Evolutionary conservation across 92 coral and sea anemone genomes (phyloP), one percentile per base, ranked within the genome.

Genomic region (Meandrina meandrites): DNA sequence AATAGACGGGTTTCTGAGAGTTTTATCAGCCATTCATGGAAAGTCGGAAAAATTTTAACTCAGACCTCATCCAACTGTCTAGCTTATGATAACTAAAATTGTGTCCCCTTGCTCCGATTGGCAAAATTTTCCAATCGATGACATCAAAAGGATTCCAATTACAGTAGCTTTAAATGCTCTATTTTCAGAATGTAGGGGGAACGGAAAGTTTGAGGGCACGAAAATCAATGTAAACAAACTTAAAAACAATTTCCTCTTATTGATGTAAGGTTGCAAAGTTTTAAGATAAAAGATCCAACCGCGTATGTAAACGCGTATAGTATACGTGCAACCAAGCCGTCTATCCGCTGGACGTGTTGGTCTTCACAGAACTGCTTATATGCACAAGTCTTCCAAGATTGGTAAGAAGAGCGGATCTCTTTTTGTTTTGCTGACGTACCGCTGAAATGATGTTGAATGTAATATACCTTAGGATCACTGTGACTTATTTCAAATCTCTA

Each of bases 191-290:
- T 64, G 27, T 15, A 64, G 27, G 35, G 42, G 64, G 40, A 4
- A 19, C 8, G 24, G 60, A 24, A 8, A n/a, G 75, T 67, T 81
- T 17, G 31, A 13, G 18, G 75, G 18, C 16, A 15, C 37, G 37
- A 42, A 81, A n/a, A 81, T 64, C 27, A 64, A 40, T 45, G 75
- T 66, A 64, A 81, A 40, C 17, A 81, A 30, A 36, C 50, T 56
- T 79, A 19, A 57, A 60, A 79, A 10, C 34, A 42, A 81, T 81
- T 64, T 64, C 75, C 85, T 81, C 5, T 37, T 18, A 5, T 21
- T 24, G 72, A 57, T 79, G 19, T 12, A 79, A 36, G 4, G 36
- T 77, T 7, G 64, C 34, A 53, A 79, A 17, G 48, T 53, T 79
- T 57, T 34, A 21, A 13, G 34, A 57, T 36, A 36, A 19, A 79